Evolutionary conservation across 2,113 vertebrate genomes (phyloP).

Genomic region (Tetraodon nigroviridis): DNA sequence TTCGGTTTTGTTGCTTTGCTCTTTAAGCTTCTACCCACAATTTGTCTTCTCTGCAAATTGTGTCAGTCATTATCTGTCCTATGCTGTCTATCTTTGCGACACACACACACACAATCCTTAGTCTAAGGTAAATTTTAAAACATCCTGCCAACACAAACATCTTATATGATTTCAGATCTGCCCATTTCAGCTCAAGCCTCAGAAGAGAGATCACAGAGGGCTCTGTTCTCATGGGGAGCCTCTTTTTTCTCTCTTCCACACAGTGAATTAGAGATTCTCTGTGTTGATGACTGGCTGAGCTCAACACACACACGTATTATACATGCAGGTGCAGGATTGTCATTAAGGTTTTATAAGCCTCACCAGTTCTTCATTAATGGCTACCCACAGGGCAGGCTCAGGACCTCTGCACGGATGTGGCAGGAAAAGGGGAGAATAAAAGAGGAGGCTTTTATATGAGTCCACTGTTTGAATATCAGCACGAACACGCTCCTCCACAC

Average conservation of each 20-base stretch:
- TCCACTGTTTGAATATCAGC: slow-evolving; percentile 49
- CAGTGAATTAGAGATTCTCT: slow-evolving; percentile 54
- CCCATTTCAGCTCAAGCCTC: slow-evolving; percentile 12
- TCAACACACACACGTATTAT: slow-evolving; percentile 44
- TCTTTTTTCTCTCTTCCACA: slow-evolving; percentile 4
- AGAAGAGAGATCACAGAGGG: slow-evolving; percentile 40
- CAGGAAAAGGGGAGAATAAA: slow-evolving; percentile 17
- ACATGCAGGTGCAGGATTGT: slow-evolving; percentile 55
- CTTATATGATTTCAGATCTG: slow-evolving; percentile 12
- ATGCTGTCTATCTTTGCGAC: neutral
- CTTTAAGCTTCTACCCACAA: neutral
- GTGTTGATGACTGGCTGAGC: slow-evolving; percentile 58
- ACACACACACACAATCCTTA: too few species aligned
- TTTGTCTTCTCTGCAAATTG: neutral
- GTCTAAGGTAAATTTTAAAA: slow-evolving; percentile 21
- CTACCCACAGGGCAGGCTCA: slow-evolving; percentile 57
- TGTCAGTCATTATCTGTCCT: neutral
- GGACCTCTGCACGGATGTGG: slow-evolving; percentile 49
- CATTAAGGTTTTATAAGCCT: slow-evolving; percentile 73
- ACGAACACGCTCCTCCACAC: slow-evolving; percentile 19
- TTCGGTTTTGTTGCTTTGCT: neutral
- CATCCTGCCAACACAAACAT: slow-evolving; percentile 17
- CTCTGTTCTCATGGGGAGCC: slow-evolving; percentile 23
- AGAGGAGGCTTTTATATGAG: slow-evolving; percentile 37
- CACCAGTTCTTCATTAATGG: slow-evolving; percentile 68